A percentile compares a stretch with the other conserved stretches of the same genome.
Conservation (phyloP, 2,888 invertebrate species). For the Cheilosia scutellata region DNA sequence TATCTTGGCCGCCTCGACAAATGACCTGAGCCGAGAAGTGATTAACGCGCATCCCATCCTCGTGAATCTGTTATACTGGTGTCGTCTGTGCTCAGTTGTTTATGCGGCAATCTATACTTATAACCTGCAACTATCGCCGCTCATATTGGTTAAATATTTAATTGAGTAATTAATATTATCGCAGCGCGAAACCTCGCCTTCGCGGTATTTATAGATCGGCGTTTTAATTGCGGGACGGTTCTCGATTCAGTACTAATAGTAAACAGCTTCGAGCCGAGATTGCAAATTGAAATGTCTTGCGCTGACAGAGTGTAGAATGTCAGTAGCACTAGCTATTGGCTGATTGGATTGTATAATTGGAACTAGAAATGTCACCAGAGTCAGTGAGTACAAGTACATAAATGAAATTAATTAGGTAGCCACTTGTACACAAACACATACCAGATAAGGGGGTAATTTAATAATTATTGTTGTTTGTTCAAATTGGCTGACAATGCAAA, state of each 20-base stretch:
- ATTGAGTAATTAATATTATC: constrained; percentile 72
- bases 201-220: constrained; percentile 59
- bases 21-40: constrained; percentile 50
- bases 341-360: constrained; percentile 62
- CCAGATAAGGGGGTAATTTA: constrained; percentile 59
- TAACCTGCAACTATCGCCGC: constrained; percentile 52
- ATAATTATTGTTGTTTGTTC: constrained; percentile 72
- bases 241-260: constrained; percentile 8
- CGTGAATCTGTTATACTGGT: neutral
- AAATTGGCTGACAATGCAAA: constrained; percentile 74
- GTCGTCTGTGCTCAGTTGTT: neutral
- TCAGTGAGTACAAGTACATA: constrained; percentile 60
- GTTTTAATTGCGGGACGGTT: constrained; percentile 14
- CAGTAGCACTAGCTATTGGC: neutral
- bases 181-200: constrained; percentile 51
- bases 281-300: constrained; percentile 53
- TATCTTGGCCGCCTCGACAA: constrained; percentile 60
- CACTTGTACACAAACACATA: constrained; percentile 48
- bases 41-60: constrained; percentile 39
- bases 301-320: constrained; percentile 20
- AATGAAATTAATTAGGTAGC: constrained; percentile 75
- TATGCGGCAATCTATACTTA: constrained; percentile 2
- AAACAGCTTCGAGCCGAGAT: constrained; percentile 45
- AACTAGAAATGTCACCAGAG: constrained; percentile 68
- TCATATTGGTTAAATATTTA: constrained; percentile 65